Conservation (phyloP, 2,113 vertebrate species). For the Cyprinodon brontotheroides region DNA sequence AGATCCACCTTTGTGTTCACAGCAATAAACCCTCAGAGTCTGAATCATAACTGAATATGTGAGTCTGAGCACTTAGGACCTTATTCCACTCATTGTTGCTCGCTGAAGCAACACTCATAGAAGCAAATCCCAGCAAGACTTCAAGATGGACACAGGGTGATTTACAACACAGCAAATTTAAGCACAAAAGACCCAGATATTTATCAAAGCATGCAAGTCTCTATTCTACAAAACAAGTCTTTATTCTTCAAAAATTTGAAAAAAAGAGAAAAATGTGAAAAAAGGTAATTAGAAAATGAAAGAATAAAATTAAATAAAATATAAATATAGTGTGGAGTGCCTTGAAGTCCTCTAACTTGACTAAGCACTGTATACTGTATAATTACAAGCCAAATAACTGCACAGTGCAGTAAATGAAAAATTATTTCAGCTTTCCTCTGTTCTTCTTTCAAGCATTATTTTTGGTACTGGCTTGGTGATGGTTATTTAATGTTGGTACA, state of each 20-base stretch:
- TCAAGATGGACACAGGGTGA: neutral
- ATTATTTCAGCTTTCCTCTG: neutral
- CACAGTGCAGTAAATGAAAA: neutral
- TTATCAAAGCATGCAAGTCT: neutral
- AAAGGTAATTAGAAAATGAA: too few relatives aligned
- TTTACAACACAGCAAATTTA: neutral
- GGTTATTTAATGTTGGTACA: too few relatives aligned
- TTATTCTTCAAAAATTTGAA: too few relatives aligned
- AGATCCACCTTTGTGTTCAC: neutral
- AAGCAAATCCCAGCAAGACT: conserved; percentile 3
- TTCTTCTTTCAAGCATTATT: too few relatives aligned
- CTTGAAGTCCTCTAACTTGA: too few relatives aligned
- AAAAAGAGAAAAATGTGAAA: too few relatives aligned
- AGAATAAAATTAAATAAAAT: too few relatives aligned
- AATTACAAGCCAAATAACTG: neutral
- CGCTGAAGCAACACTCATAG: conserved; percentile 9
- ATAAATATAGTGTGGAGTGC: too few relatives aligned
- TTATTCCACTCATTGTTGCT: neutral
- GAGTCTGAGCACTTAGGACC: conserved; percentile 18
- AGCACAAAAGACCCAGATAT: neutral
- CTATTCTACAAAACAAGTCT: too few relatives aligned
- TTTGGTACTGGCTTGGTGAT: too few relatives aligned
- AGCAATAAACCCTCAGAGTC: conserved; percentile 15
- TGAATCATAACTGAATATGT: conserved; percentile 8
- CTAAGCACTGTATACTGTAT: too few relatives aligned